These are phyloP conservation scores for Liasis olivaceus DNA, from an alignment of 2,797 vertebrate species.

Conservation along the genomic window DNA sequence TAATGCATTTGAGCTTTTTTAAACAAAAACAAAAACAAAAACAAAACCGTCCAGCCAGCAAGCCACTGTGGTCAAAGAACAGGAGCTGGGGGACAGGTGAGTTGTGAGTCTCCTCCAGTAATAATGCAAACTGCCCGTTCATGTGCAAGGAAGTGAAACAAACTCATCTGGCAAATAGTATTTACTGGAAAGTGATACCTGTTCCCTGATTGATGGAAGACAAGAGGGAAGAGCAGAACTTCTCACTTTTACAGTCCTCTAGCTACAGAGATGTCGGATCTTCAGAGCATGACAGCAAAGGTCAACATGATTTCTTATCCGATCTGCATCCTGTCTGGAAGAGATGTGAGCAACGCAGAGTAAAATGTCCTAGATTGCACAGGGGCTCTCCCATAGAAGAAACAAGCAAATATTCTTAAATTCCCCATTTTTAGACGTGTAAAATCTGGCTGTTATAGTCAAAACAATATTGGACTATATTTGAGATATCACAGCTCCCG, in stretches of 20 bases:
- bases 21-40: no score
- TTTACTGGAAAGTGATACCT: background rate
- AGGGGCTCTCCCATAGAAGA: background rate
- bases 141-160: background rate
- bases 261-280: background rate
- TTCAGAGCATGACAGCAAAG: background rate
- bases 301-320: background rate
- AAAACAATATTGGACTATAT: background rate
- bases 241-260: background rate
- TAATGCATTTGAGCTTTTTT: background rate
- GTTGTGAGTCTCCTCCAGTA: background rate
- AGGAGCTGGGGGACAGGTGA: background rate
- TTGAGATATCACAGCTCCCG: background rate
- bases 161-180: background rate
- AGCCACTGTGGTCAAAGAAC: background rate
- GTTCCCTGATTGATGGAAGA: background rate
- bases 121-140: background rate
- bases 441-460: background rate
- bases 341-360: background rate
- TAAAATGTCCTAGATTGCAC: background rate
- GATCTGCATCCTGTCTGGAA: background rate
- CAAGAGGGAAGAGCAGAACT: background rate
- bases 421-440: background rate
- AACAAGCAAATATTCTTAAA: background rate
- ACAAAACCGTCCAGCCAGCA: background rate